Evolutionary conservation across 2,113 vertebrate species (phyloP).

Genomic region (Oplegnathus fasciatus): DNA sequence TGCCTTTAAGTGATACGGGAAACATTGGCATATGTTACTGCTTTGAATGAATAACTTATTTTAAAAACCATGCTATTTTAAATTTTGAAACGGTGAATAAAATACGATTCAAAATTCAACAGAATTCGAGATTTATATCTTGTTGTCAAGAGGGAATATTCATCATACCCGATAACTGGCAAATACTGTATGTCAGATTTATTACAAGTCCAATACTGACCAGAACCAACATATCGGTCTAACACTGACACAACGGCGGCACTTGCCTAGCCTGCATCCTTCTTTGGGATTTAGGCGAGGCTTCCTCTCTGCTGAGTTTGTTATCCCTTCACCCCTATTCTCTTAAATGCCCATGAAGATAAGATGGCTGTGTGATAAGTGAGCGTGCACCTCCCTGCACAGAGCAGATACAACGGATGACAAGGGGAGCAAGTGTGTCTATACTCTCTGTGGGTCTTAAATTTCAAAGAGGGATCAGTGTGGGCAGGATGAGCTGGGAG

Average conservation of each 20-base stretch:
- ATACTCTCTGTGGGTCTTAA: slow-evolving; percentile 36
- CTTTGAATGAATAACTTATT: background rate
- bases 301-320: slow-evolving; percentile 71
- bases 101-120: background rate
- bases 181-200: background rate
- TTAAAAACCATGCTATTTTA: background rate
- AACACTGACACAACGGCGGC: slow-evolving; percentile 1
- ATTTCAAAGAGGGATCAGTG: slow-evolving; percentile 61
- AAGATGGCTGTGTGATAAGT: slow-evolving; percentile 76
- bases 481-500: slow-evolving; percentile 6
- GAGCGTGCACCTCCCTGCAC: slow-evolving; percentile 51
- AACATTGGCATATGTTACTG: background rate
- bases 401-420: slow-evolving; percentile 65
- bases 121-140: background rate
- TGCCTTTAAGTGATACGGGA: background rate
- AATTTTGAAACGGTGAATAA: background rate
- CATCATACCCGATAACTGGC: background rate
- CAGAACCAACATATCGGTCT: background rate
- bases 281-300: slow-evolving; percentile 47
- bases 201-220: background rate
- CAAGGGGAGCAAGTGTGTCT: slow-evolving; percentile 57
- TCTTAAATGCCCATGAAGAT: slow-evolving; percentile 84
- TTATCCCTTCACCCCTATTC: slow-evolving; percentile 76
- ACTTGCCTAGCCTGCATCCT: slow-evolving; percentile 66
- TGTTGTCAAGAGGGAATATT: background rate